Evolutionary conservation across 2,113 vertebrate species (phyloP), one percentile per base, ranked within the genome.

Genomic region (Seriola aureovittata): DNA sequence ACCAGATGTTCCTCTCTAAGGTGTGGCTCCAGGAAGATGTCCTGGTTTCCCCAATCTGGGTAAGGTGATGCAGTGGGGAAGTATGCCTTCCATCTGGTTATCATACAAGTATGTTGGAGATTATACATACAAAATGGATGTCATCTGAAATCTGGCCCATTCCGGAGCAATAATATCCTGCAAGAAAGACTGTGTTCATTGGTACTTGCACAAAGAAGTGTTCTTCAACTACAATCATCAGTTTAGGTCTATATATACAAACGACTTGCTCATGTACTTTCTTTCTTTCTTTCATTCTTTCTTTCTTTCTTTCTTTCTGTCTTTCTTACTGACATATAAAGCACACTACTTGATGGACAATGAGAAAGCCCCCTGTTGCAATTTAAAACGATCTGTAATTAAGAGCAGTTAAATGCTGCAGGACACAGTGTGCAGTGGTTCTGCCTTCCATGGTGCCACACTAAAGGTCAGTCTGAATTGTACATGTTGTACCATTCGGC

Each of bases 381-480:
- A 25, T 36, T 55, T 78, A 36, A n/a, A 52, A 62, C 74, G n/a
- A 25, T 23, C 38, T 32, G 8, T 64, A 66, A 81, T 85, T 74
- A 64, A 40, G 0, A 0, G 16, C 25, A 58, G 50, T 73, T 74
- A 79, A 84, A 59, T 36, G 23, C 34, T 70, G 34, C 3, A 21
- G 25, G 25, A 8, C 36, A 13, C 12, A 19, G 52, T 44, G 34
- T 40, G 12, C 17, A 63, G 57, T 68, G 32, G 23, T 40, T 65
- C 57, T 68, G 3, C 34, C 34, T 66, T 21, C 32, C 25, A 21
- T 0, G 10, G 68, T 54, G 58, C 59, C 42, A 55, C 42, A 32
- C 25, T 38, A 75, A 85, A 85, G 44, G 81, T 84, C 80, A 74
- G 8, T 59, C 76, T 76, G 29, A 81, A 84, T 29, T 34, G 13